Conservation (phyloP, 2,797 vertebrate genomes). For the Kryptolebias ocellatus region DNA sequence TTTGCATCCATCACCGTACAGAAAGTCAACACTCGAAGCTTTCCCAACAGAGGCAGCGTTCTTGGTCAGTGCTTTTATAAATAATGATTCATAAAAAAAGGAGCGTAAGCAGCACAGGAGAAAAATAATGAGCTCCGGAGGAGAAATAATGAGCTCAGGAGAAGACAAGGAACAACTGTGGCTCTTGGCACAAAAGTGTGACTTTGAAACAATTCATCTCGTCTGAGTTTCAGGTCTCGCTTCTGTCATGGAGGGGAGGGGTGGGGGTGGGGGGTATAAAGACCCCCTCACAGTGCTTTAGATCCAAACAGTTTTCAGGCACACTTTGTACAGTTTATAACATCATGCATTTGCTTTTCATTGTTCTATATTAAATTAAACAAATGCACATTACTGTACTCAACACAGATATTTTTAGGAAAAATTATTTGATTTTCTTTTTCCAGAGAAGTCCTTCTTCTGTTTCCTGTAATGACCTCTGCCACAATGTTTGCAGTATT, state of each 20-base stretch:
- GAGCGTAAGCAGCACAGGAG: neutral
- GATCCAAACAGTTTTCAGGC: constrained; percentile 3
- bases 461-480: constrained; percentile 7
- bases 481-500: constrained; percentile 3
- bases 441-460: neutral
- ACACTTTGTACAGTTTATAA: neutral
- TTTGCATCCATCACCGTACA: neutral
- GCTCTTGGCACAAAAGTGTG: constrained; percentile 3
- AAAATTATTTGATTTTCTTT: neutral
- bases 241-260: neutral
- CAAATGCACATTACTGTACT: neutral
- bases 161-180: constrained; percentile 9
- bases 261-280: neutral
- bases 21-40: neutral
- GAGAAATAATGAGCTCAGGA: neutral
- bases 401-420: neutral
- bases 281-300: neutral
- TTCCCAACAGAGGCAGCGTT: neutral
- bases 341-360: constrained; percentile 8
- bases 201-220: constrained; percentile 3
- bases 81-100: constrained; percentile 7
- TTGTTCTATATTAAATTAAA: neutral
- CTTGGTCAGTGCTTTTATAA: neutral
- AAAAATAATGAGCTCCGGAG: neutral
- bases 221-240: constrained; percentile 11